A percentile compares a stretch with the other conserved stretches of the same genome.
Evolutionary conservation across 2,797 vertebrate species (phyloP).

Genomic region (Pagetopsis macropterus): DNA sequence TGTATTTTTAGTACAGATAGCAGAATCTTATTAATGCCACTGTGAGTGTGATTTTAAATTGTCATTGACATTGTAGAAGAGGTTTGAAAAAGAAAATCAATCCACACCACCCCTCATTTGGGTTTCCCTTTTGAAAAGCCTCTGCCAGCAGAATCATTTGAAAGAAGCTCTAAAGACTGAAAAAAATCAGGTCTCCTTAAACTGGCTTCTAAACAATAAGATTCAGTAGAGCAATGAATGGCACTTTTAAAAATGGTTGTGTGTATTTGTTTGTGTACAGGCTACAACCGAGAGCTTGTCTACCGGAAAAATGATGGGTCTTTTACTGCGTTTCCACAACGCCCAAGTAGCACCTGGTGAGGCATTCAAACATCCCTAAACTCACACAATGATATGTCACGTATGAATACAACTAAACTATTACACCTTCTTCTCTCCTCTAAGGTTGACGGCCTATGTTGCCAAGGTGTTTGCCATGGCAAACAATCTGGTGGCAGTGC

Average conservation of each 20-base stretch:
- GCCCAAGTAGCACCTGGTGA: constrained; percentile 86
- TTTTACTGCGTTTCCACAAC: constrained; percentile 51
- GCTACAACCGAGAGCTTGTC: constrained; percentile 80
- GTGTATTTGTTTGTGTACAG: constrained; percentile 65
- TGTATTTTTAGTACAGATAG: background rate
- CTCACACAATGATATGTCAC: background rate
- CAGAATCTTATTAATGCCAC: background rate
- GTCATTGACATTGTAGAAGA: background rate
- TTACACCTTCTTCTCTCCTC: background rate
- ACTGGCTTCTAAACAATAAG: no score
- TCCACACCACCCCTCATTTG: background rate
- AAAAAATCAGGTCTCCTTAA: no score
- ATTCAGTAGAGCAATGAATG: no score
- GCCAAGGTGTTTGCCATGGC: constrained; percentile 88
- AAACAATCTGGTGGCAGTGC: constrained; percentile 67
- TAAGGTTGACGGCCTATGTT: constrained; percentile 91
- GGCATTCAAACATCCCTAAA: background rate
- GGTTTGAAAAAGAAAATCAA: background rate
- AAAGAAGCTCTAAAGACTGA: no score
- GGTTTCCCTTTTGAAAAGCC: no score
- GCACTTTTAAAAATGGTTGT: no score
- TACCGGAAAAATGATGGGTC: constrained; percentile 79
- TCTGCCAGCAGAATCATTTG: no score
- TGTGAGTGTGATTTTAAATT: background rate
- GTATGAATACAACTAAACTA: background rate